These are phyloP conservation scores for Microcebus tavaratra DNA, from an alignment of 2,113 vertebrate genomes.

Conservation along the genomic window DNA sequence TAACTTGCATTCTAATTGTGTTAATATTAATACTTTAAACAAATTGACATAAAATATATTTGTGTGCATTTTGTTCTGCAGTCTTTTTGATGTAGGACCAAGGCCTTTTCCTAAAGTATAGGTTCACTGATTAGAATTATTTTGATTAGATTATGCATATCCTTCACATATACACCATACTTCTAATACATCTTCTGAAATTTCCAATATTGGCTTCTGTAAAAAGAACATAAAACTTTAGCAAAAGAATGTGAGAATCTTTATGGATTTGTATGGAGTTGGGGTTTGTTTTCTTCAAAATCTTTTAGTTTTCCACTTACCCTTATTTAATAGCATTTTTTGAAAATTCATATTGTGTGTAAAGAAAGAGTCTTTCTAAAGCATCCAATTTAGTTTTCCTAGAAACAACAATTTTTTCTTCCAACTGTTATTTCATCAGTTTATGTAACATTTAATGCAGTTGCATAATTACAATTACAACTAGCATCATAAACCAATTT, in stretches of 20 bases:
- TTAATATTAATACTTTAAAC: not conserved
- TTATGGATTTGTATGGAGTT: not conserved
- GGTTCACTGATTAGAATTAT: not conserved
- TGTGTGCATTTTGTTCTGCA: not conserved
- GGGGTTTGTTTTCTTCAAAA: not conserved
- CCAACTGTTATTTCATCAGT: constrained; percentile 43
- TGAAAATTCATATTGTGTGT: not conserved
- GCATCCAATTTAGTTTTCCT: constrained; percentile 33
- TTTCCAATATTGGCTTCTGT: not conserved
- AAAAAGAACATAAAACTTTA: not conserved
- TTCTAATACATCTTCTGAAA: not conserved
- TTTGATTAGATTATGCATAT: not conserved
- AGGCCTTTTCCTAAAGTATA: not conserved
- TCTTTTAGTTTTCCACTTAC: not conserved
- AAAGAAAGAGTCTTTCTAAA: not conserved
- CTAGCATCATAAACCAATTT: not conserved
- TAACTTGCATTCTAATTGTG: not conserved
- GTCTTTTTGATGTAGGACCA: not conserved
- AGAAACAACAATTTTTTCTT: constrained; percentile 57
- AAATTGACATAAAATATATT: not conserved
- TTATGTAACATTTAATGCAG: constrained; percentile 53
- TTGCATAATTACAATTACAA: constrained; percentile 53
- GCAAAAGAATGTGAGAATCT: not conserved
- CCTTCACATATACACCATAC: not conserved
- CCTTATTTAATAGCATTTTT: not conserved